phyloP scores from a whole-genome alignment of 1,140 invertebrate genomes.

The Caerostris extrusa region DNA sequence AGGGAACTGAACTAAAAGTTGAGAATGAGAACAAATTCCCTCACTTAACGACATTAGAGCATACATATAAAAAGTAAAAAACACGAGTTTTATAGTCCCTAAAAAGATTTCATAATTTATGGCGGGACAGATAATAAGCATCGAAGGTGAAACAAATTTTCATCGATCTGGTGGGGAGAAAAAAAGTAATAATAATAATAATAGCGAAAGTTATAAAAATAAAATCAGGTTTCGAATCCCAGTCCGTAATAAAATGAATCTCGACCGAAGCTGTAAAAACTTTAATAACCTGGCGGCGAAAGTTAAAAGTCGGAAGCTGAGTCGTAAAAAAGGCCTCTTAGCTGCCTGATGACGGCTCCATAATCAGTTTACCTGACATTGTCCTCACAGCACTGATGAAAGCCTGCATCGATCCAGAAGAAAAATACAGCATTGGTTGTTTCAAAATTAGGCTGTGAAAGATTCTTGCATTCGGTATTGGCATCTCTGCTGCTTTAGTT shows the following conservation, averaged over 20 bases:
- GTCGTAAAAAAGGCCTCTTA: conserved; percentile 25
- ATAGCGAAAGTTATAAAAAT: conserved; percentile 36
- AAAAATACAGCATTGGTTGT: neutral
- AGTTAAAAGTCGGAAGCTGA: conserved; percentile 29
- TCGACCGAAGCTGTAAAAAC: conserved; percentile 34
- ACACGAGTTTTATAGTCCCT: conserved; percentile 31
- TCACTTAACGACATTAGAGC: conserved; percentile 21
- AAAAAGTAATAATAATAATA: conserved; percentile 28
- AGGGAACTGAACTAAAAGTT: conserved; percentile 11
- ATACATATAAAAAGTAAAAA: conserved; percentile 29
- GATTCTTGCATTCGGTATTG: neutral
- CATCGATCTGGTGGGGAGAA: neutral
- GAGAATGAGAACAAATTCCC: conserved; percentile 9
- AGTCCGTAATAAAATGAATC: conserved; percentile 35
- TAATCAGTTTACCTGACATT: conserved; percentile 42
- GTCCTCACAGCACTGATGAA: conserved; percentile 5
- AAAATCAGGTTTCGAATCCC: conserved; percentile 35
- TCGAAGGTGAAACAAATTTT: conserved; percentile 25
- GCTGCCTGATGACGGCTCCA: conserved; percentile 31
- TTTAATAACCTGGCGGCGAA: conserved; percentile 29
- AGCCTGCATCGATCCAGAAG: neutral
- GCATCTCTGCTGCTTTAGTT: too few relatives aligned
- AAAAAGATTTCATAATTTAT: conserved; percentile 37
- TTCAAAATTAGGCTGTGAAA: neutral
- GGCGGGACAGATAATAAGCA: neutral